A percentile compares a stretch with the other conserved stretches of the same genome.
These are phyloP conservation scores for Meganola albula DNA, from an alignment of 2,888 invertebrate species.

Conservation along the genomic window DNA sequence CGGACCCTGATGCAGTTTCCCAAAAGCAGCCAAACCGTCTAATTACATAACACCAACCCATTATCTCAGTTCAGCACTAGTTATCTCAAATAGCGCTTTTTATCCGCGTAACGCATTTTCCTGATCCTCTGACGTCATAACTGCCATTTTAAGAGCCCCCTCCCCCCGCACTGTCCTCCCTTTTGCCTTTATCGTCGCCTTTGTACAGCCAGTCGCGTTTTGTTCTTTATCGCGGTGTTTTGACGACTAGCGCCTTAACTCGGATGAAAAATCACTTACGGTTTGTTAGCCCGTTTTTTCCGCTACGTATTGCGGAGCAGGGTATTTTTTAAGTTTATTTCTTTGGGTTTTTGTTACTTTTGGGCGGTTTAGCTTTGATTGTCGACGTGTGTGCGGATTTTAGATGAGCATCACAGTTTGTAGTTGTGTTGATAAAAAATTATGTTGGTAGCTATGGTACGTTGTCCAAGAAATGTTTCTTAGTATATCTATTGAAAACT, in stretches of 20 bases:
- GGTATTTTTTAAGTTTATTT: constrained; percentile 8
- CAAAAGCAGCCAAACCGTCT: no score
- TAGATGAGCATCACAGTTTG: no score
- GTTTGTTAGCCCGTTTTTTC: constrained; percentile 23
- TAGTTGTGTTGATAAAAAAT: no score
- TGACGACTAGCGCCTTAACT: constrained; percentile 22
- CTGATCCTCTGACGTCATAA: constrained; percentile 13
- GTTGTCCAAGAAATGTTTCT: no score
- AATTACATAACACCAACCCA: no score
- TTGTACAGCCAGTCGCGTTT: constrained; percentile 20
- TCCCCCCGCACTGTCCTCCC: neutral
- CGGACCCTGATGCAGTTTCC: no score
- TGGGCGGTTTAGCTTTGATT: constrained; percentile 13
- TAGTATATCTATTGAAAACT: no score
- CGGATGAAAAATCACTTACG: constrained; percentile 29
- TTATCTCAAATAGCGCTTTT: constrained; percentile 10
- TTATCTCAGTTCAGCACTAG: neutral
- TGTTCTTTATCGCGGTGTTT: constrained; percentile 22
- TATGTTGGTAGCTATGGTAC: no score
- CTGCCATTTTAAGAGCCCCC: constrained; percentile 5
- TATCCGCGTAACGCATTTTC: constrained; percentile 5
- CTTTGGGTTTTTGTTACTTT: constrained; percentile 4
- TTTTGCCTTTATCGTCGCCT: constrained; percentile 13
- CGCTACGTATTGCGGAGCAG: constrained; percentile 15
- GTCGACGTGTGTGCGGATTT: constrained; percentile 18